These are phyloP conservation scores for Mamestra configurata DNA, from an alignment of 1,140 invertebrate genomes.

Conservation along the genomic window DNA sequence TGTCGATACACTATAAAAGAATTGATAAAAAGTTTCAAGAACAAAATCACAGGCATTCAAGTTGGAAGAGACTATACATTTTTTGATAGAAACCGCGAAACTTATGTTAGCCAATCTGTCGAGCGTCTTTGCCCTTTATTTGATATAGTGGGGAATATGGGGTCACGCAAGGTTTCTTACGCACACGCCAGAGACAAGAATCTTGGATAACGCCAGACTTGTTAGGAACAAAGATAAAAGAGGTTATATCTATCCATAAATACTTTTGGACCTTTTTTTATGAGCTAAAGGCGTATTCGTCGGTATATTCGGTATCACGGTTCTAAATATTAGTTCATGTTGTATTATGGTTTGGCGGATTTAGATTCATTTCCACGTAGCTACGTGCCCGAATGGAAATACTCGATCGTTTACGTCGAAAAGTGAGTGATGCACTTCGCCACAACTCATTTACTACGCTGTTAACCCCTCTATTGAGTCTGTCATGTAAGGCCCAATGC, in stretches of 20 bases:
- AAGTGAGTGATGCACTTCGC: too few species aligned
- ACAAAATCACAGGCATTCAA: neutral
- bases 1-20: slow-evolving; percentile 13
- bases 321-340: neutral
- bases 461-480: too few species aligned
- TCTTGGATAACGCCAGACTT: slow-evolving; percentile 17
- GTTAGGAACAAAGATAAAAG: slow-evolving; percentile 2
- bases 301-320: neutral
- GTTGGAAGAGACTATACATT: slow-evolving; percentile 10
- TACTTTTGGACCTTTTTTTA: neutral
- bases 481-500: neutral
- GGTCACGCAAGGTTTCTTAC: slow-evolving; percentile 24
- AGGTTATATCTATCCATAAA: neutral
- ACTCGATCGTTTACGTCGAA: too few species aligned
- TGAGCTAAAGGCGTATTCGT: neutral
- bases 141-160: neutral
- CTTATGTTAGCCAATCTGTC: slow-evolving; percentile 13
- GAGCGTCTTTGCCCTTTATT: slow-evolving; percentile 7
- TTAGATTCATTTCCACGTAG: neutral
- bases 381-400: neutral
- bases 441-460: too few species aligned
- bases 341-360: neutral
- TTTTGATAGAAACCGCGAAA: slow-evolving; percentile 21
- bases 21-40: slow-evolving; percentile 26
- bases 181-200: neutral